Evolutionary conservation across 2,113 vertebrate genomes (phyloP), one percentile per base, ranked within the genome.

Genomic region (Neoarius graeffei): DNA sequence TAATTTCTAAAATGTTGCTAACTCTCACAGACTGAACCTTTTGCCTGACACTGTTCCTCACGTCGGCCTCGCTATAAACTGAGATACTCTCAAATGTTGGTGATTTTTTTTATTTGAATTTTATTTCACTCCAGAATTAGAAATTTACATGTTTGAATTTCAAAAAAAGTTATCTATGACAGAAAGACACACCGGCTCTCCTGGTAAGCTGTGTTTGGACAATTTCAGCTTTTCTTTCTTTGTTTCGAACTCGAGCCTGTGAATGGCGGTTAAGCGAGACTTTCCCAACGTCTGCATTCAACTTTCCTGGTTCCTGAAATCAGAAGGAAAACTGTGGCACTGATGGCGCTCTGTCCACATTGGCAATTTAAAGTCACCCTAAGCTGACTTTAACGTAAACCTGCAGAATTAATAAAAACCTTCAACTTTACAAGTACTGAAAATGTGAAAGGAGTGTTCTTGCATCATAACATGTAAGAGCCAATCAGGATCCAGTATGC

Each of bases 1-100:
- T 82, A 5, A 62, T 82, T 82, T 82, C 11, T 62, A 35, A 82
- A 82, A 25, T 62, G 57, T 48, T 42, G 27, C 80, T 82, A 62
- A 82, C 30, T 60, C 35, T 48, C 27, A 59, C 74, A n/a, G 14
- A 80, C 19, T 27, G 23, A 71, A 67, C 14, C 7, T 48, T 82
- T 48, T 48, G 5, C 30, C 27, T 35, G 9, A 73, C 83, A 71
- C 85, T 87, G 62, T 81, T 71, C 64, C 30, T 81, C 17, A 54
- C 76, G 52, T 66, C 57, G 27, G 48, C 30, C 17, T 85, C 85
- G 52, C 59, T 20, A 64, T 54, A 50, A 86, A 66, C 5, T 30
- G 69, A 27, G 25, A 52, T 73, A 27, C 25, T 83, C 48, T 83
- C 50, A 52, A 56, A 57, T 85, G n/a, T 15, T 80, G 3, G 5